Evolutionary conservation across 2,797 vertebrate genomes (phyloP).

Genomic region (Pogoniulus pusillus): DNA sequence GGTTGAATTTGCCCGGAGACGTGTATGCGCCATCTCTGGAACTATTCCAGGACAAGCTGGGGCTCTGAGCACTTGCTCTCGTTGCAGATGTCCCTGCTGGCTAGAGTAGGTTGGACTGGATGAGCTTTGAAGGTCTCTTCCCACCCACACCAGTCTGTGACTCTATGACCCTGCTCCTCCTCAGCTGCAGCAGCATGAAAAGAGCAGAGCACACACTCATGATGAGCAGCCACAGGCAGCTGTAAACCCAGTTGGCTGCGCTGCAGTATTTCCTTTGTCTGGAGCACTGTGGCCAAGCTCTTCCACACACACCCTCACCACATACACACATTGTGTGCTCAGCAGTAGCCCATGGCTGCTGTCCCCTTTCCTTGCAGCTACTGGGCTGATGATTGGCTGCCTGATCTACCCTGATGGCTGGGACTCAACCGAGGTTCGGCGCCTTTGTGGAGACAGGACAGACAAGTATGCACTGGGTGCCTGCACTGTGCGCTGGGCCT

Average conservation of each 20-base stretch:
- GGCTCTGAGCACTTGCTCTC: too few relatives aligned
- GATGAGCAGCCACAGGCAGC: neutral
- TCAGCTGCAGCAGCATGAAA: neutral
- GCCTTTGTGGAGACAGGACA: constrained; percentile 92
- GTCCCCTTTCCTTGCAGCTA: constrained; percentile 71
- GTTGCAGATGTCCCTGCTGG: too few relatives aligned
- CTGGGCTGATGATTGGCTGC: constrained; percentile 91
- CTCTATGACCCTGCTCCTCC: neutral
- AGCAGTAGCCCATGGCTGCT: fast-evolving
- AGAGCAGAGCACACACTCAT: neutral
- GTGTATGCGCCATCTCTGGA: too few relatives aligned
- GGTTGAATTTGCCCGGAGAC: neutral
- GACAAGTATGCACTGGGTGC: constrained; percentile 93
- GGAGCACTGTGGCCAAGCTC: neutral
- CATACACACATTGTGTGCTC: fast-evolving
- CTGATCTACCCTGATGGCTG: constrained; percentile 98
- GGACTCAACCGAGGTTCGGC: constrained; percentile 89
- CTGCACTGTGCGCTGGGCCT: constrained; percentile 96
- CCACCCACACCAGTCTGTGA: neutral
- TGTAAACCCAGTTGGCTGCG: fast-evolving
- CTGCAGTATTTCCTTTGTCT: fast-evolving
- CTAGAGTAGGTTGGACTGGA: neutral
- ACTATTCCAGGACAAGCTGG: too few relatives aligned
- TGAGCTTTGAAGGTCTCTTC: neutral
- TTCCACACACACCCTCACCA: neutral